These are phyloP conservation scores for Drosophila sordidula DNA, from an alignment of 2,888 invertebrate genomes.

Conservation along the genomic window DNA sequence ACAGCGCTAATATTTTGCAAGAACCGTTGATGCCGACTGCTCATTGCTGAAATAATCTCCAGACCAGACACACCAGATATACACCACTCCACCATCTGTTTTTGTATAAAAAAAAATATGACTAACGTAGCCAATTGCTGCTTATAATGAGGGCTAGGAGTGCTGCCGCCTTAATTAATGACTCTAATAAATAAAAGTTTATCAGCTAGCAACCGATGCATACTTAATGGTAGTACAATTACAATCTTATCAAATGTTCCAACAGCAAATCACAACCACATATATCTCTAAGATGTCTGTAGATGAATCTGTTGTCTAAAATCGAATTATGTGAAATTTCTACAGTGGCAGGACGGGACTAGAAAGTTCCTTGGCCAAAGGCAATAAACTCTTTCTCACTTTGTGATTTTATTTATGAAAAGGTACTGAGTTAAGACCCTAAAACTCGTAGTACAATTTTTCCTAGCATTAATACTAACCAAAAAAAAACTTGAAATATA, in stretches of 20 bases:
- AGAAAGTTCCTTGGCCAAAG: no score
- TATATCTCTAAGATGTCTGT: slow-evolving; percentile 35
- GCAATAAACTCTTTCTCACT: no score
- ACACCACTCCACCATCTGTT: background rate
- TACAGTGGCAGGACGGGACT: no score
- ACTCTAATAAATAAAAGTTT: slow-evolving; percentile 80
- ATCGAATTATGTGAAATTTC: no score
- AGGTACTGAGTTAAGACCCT: no score
- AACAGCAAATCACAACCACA: slow-evolving; percentile 23
- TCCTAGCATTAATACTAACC: no score
- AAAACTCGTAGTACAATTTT: no score
- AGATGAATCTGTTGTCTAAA: background rate
- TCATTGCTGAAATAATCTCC: slow-evolving; percentile 10
- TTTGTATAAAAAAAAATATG: background rate
- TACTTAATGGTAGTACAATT: slow-evolving; percentile 76
- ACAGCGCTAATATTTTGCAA: background rate
- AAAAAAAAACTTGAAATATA: no score
- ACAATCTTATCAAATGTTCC: slow-evolving; percentile 42
- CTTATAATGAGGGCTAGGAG: slow-evolving; percentile 22
- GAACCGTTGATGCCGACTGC: slow-evolving; percentile 28
- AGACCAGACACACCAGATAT: background rate
- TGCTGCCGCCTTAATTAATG: slow-evolving; percentile 73
- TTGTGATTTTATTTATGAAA: no score
- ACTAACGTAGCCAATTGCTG: background rate
- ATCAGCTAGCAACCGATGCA: slow-evolving; percentile 76